These are phyloP conservation scores for Circaetus cinerascens DNA, from an alignment of 2,113 vertebrate species.

Conservation along the genomic window DNA sequence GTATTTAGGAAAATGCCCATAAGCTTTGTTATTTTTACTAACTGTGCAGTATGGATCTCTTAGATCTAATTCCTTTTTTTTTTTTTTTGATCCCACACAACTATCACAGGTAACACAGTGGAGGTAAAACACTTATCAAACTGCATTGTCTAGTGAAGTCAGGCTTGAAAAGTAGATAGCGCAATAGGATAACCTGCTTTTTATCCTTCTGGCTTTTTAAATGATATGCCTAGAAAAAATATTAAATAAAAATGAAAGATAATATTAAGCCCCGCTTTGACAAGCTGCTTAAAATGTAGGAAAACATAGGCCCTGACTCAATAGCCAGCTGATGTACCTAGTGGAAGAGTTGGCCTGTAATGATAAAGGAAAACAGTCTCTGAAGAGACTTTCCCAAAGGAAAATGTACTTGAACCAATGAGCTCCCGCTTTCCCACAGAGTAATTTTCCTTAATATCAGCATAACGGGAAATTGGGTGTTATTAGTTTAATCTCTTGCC, in stretches of 20 bases:
- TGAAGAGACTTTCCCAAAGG: neutral
- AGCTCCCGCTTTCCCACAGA: conserved; percentile 3
- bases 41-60: neutral
- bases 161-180: neutral
- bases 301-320: neutral
- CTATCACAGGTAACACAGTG: neutral
- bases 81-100: neutral
- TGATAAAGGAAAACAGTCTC: neutral
- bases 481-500: conserved; percentile 20
- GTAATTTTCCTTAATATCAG: neutral
- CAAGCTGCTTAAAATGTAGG: neutral
- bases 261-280: neutral
- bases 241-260: neutral
- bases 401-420: neutral
- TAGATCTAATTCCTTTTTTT: neutral
- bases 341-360: neutral
- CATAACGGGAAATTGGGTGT: neutral
- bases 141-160: neutral
- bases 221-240: neutral
- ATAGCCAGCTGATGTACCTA: neutral
- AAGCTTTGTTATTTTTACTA: neutral
- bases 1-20: neutral
- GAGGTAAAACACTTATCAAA: neutral
- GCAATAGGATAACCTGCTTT: neutral
- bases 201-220: neutral